Evolutionary conservation across 2,113 vertebrate species (phyloP).

Genomic region (Nestor notabilis): DNA sequence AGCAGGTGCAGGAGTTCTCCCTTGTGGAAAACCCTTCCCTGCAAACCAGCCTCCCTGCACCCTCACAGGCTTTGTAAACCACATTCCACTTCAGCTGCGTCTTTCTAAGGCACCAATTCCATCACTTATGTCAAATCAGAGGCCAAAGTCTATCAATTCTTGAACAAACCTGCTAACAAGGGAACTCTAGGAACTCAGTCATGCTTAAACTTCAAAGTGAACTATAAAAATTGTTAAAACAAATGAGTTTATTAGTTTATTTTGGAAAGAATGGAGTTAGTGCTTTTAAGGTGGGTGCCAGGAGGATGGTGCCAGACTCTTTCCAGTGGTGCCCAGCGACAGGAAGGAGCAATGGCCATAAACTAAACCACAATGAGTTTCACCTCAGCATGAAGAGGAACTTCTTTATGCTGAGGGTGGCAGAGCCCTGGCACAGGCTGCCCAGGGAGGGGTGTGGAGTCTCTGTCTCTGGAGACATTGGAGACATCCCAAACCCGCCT

Average conservation of each 20-base stretch:
- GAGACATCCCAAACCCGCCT: background rate
- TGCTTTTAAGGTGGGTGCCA: background rate
- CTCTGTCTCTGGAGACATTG: background rate
- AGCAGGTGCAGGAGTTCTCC: background rate
- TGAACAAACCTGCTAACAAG: background rate
- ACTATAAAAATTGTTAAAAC: background rate
- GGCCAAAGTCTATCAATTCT: background rate
- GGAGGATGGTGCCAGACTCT: background rate
- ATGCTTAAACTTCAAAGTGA: background rate
- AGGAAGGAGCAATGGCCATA: background rate
- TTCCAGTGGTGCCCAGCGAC: background rate
- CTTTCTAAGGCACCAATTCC: background rate
- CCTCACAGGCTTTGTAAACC: background rate
- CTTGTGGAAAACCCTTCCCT: background rate
- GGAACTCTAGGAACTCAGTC: background rate
- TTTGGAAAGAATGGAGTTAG: background rate
- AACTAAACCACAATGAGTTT: background rate
- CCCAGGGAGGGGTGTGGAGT: background rate
- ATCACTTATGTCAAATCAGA: background rate
- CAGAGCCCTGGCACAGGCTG: background rate
- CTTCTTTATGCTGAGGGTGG: background rate
- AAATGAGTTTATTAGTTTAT: background rate
- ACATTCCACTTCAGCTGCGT: rapidly evolving
- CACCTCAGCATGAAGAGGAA: background rate
- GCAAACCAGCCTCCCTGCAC: background rate